Conservation (phyloP, 2,888 invertebrate species). For the Alentia gelatinosa region DNA sequence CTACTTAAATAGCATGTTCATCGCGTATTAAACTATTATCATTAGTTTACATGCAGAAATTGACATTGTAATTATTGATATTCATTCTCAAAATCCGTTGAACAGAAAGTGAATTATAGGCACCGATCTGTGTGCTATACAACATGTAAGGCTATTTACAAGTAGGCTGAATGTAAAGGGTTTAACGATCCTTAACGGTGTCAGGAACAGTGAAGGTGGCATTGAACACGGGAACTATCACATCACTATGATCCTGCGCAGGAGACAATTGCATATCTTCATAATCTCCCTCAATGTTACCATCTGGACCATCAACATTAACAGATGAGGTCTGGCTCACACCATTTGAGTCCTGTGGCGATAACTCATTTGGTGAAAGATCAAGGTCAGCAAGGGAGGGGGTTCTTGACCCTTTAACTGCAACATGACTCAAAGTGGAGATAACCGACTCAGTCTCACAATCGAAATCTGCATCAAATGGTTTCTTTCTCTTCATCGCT, state of each 20-base stretch:
- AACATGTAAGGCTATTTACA: no score
- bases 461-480: background rate
- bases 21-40: no score
- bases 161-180: no score
- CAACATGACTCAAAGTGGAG: background rate
- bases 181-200: background rate
- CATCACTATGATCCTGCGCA: background rate
- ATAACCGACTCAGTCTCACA: constrained; percentile 6
- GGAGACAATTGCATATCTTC: background rate
- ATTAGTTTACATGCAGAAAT: no score
- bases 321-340: background rate
- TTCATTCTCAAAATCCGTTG: no score
- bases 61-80: no score
- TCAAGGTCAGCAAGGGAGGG: constrained; percentile 12
- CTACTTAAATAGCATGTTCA: no score
- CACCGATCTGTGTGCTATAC: no score
- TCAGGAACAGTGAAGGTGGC: background rate
- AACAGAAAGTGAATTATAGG: no score
- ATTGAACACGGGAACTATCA: constrained; percentile 28
- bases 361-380: background rate
- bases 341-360: background rate
- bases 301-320: background rate
- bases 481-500: background rate
- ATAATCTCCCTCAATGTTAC: background rate
- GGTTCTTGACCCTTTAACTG: constrained; percentile 31